A percentile compares a stretch with the other conserved stretches of the same genome.
Conservation (phyloP, 2,888 invertebrate species). For the Cordilura impudica region DNA sequence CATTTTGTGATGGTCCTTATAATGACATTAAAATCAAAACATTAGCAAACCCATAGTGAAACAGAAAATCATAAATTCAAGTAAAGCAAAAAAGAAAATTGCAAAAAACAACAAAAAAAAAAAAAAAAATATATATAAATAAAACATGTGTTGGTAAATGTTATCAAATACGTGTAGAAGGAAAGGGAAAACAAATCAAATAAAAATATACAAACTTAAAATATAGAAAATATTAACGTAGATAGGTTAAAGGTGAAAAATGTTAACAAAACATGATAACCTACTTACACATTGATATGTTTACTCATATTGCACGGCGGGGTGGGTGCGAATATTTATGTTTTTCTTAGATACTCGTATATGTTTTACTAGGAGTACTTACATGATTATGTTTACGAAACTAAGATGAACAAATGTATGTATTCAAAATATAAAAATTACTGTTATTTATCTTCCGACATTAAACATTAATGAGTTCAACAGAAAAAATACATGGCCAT, state of each 20-base stretch:
- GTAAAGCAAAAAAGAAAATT: not conserved
- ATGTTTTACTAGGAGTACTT: not conserved
- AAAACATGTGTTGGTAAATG: slow-evolving; percentile 8
- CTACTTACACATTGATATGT: not conserved
- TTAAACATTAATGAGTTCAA: slow-evolving; percentile 38
- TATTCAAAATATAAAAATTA: slow-evolving; percentile 30
- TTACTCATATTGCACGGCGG: not conserved
- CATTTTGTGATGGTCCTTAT: not conserved
- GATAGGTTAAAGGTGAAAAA: slow-evolving; percentile 4
- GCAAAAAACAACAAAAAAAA: not conserved
- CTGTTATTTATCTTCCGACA: slow-evolving; percentile 36
- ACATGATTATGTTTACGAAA: not conserved
- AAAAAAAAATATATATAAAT: slow-evolving; percentile 12
- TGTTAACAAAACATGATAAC: not conserved
- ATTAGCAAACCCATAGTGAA: slow-evolving; percentile 25
- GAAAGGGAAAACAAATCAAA: not conserved
- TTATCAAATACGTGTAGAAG: not conserved
- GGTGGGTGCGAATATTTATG: not conserved
- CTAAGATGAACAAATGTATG: slow-evolving; percentile 17
- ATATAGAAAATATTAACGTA: not conserved
- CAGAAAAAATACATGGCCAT: not conserved
- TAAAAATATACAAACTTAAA: not conserved
- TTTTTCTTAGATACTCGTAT: not conserved
- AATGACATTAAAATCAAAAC: slow-evolving; percentile 37
- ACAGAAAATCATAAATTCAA: slow-evolving; percentile 16